Base-by-base conservation (phyloP, 2,797 vertebrate species). In the Nyctalus aviator region DNA sequence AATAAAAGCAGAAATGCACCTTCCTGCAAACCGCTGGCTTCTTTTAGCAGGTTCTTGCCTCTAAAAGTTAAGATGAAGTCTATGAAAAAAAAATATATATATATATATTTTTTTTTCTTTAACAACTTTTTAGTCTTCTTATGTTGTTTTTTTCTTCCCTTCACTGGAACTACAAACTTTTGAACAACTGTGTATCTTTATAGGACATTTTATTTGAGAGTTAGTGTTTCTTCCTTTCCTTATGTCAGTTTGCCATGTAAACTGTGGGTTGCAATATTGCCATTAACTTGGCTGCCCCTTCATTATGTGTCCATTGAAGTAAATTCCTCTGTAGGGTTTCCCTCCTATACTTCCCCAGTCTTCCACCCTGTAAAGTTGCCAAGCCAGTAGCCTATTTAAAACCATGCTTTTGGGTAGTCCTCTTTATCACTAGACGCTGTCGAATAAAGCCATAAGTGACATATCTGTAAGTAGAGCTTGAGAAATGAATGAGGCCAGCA, bases 71-170 rank as follows among this genome's bases (percentile, higher is more conserved):
- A 1, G 17, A 18, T 30, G 48, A 69, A 79, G 44, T 37, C 84
- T 89, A 3, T 71, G 82, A 64, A 64, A 62, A 62, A 10, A 30
- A 62, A 62, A 64, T 15, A 64, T n/a, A 64, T 4, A n/a, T 62
- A 14, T 62, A 2, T 48, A 15, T 48, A 48, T 48, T 1, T 46
- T 13, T 15, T 14, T 53, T 64, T 66, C 30, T 30, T 68, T 71
- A 71, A 41, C 41, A n/a, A 0, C 0, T 37, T 57, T 91, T 66
- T 23, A 86, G 48, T 83, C 41, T 25, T 59, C 21, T 79, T 53
- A n/a, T 78, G 17, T 87, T 89, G 3, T 6, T 62, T 88, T 88
- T 96, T 91, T 75, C 81, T 88, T 92, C 41, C 30, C 81, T 95
- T 83, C 59, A 75, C 30, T 90, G 50, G 20, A 84, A 77, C 44